Evolutionary conservation across 2,888 invertebrate genomes (phyloP), one percentile per base, ranked within the genome.

Genomic region (Agrotis puta): DNA sequence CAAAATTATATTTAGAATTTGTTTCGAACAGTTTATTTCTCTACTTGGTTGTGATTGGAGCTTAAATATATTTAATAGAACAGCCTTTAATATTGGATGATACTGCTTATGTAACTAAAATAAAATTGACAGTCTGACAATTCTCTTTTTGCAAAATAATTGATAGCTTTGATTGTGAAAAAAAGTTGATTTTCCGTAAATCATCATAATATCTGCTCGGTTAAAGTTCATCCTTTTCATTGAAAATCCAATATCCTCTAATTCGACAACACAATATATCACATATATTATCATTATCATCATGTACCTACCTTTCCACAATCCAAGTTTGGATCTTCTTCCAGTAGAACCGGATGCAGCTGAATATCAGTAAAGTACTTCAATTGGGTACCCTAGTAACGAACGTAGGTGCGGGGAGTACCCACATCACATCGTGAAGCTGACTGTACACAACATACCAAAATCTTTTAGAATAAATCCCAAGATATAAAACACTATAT

Each of bases 401-500:
- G 2, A 39, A 39, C 39, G 11, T 39, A 39, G 39, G 39, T 39
- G 39, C 11, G 7, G 7, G 33, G 33, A 7, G 27, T 27, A 27
- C 27, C 5, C 33, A 33, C 33, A 39, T 39, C 9, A 39, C 39
- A 39, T 39, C 11, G 11, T 39, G 39, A 9, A 39, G 39, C 27
- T 27, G 27, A 27, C 27, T 5, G 27, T 33, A 33, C 33, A 39
- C 9, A 39, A 39, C 39, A 43, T 24, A 39, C 51, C 39, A 54
- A 33, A 61, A 53, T 20, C 3, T 48, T 63, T n/a, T 45, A 62
- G 48, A 67, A 66, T 47, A 48, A 61, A 47, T 53, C 50, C 58
- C 45, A 54, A 63, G 24, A 59, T 16, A 50, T 39, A 50, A 64
- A 63, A 45, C 43, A 16, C 16, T 71, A 78, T 53, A 59, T 71